Conservation (phyloP, 2,888 invertebrate genomes). For the Andrena bicolor region DNA sequence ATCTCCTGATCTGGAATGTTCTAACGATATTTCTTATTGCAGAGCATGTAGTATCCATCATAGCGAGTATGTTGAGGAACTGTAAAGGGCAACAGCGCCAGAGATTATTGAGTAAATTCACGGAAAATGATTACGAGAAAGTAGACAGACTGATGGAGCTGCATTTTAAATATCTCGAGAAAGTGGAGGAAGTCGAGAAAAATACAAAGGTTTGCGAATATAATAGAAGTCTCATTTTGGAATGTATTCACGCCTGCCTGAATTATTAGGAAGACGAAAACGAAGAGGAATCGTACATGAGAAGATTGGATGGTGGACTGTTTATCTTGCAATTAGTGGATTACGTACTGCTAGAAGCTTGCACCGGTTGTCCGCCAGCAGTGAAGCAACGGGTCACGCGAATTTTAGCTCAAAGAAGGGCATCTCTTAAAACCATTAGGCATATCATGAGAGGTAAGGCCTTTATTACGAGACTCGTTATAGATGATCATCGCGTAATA, state of each 20-base stretch:
- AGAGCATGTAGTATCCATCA: slow-evolving; percentile 97
- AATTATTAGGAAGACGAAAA: slow-evolving; percentile 88
- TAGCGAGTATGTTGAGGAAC: slow-evolving; percentile 96
- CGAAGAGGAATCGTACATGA: slow-evolving; percentile 95
- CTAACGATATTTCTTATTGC: slow-evolving; percentile 19
- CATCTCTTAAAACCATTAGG: slow-evolving; percentile 96
- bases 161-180: slow-evolving; percentile 98
- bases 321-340: slow-evolving; percentile 98
- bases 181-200: slow-evolving; percentile 92
- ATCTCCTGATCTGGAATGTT: neutral
- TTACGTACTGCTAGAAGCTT: slow-evolving; percentile 93
- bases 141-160: slow-evolving; percentile 98
- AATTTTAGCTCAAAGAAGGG: slow-evolving; percentile 95
- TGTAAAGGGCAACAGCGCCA: slow-evolving; percentile 96
- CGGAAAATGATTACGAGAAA: slow-evolving; percentile 99
- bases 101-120: slow-evolving; percentile 96
- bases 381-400: slow-evolving; percentile 95
- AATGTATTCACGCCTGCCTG: neutral
- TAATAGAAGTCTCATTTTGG: neutral
- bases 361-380: slow-evolving; percentile 90
- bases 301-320: slow-evolving; percentile 96
- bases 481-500: neutral
- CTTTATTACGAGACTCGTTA: neutral
- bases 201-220: slow-evolving; percentile 88
- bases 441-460: slow-evolving; percentile 95